Conservation (phyloP, 2,797 vertebrate species). For the Carcharodon carcharias region DNA sequence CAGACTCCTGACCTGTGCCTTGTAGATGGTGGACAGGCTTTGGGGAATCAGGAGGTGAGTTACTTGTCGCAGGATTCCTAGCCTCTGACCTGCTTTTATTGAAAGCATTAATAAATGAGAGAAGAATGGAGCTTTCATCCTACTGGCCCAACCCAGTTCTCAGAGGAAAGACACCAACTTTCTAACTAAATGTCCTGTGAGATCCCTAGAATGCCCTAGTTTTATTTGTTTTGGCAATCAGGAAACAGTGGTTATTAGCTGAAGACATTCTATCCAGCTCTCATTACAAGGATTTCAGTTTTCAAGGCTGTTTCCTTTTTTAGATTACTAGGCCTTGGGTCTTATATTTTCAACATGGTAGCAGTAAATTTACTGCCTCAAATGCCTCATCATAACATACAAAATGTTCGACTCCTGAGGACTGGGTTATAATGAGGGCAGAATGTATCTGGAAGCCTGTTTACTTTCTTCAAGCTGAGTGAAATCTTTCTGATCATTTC, state of each 20-base stretch:
- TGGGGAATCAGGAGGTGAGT: no score
- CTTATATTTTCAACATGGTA: not conserved
- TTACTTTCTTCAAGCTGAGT: not conserved
- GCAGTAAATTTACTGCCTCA: not conserved
- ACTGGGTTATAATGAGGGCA: not conserved
- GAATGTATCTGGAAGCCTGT: not conserved
- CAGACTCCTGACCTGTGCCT: no score
- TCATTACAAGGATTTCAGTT: not conserved
- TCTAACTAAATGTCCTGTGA: not conserved
- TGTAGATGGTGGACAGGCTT: no score
- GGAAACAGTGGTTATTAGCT: not conserved
- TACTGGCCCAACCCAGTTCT: not conserved
- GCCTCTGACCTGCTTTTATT: no score
- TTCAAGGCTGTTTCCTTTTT: not conserved
- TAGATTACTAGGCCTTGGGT: not conserved
- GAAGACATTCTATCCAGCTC: not conserved
- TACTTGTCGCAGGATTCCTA: no score
- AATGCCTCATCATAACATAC: not conserved
- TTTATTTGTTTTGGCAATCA: not conserved
- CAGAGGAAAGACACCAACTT: not conserved
- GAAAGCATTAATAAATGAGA: not conserved
- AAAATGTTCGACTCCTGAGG: not conserved
- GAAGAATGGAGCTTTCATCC: not conserved
- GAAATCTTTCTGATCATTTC: not conserved
- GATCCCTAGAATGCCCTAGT: no score